Percentiles rank a stretch among this genome's conserved stretches.
These are phyloP conservation scores for Zenarchopterus dispar DNA, from an alignment of 2,797 vertebrate species.

Conservation along the genomic window DNA sequence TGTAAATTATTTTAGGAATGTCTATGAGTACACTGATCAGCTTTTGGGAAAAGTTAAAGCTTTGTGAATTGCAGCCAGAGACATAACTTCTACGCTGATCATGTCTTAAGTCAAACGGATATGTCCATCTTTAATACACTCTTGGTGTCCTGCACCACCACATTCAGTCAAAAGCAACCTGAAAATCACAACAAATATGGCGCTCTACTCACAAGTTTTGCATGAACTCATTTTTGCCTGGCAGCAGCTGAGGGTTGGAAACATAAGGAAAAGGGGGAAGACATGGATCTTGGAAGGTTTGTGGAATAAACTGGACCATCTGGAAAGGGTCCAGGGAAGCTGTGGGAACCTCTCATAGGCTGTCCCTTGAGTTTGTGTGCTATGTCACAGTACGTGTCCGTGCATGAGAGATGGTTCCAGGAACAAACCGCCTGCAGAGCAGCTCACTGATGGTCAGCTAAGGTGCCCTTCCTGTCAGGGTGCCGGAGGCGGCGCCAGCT, in stretches of 20 bases:
- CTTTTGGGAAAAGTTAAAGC: no score
- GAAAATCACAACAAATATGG: background rate
- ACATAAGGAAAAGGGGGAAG: conserved; percentile 39
- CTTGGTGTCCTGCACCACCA: background rate
- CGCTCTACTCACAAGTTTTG: conserved; percentile 22
- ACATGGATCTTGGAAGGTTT: conserved; percentile 42
- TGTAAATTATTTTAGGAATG: no score
- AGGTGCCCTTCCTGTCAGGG: conserved; percentile 63
- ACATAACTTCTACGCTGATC: no score
- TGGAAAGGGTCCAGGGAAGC: conserved; percentile 49
- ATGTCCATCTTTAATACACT: background rate
- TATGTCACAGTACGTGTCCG: conserved; percentile 44
- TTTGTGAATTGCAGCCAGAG: no score
- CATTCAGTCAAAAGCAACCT: background rate
- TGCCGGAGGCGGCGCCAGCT: conserved; percentile 49
- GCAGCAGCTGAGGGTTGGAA: conserved; percentile 39
- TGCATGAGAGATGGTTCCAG: conserved; percentile 49
- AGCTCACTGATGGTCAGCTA: conserved; percentile 30
- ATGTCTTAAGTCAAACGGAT: no score
- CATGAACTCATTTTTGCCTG: conserved; percentile 39
- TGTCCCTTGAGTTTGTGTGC: conserved; percentile 45
- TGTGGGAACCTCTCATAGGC: conserved; percentile 60
- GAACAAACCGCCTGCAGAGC: conserved; percentile 53
- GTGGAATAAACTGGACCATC: conserved; percentile 54
- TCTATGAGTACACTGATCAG: no score